Evolutionary conservation across 1,140 invertebrate genomes (phyloP), one percentile per base, ranked within the genome.

Genomic region (Brachionus manjavacas): DNA sequence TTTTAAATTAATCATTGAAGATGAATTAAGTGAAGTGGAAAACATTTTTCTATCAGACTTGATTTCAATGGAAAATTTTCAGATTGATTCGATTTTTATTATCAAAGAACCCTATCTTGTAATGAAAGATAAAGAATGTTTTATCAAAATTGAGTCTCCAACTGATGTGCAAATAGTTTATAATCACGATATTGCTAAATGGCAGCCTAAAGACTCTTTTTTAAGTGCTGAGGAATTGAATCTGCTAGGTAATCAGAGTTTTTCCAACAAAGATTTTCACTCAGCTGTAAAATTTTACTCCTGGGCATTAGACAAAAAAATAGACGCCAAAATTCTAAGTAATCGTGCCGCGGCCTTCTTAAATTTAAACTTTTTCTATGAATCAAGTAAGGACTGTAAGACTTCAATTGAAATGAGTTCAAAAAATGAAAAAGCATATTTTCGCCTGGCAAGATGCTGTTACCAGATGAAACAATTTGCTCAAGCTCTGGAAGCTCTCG

Each of bases 41-140:
- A 76, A 76, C 8, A 4, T 76, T 46, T 68, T 68, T 31, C 12
- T 68, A 12, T 39, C 28, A n/a, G n/a, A 72, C 9, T 72, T 72
- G 41, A 68, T 31, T 35, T 23, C 23, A 12, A 68, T 68, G 20
- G 12, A 23, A 12, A 68, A 68, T 68, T 68, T 28, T 68, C n/a
- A 11, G 9, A 7, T 14, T 68, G 35, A 68, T 68, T 68, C 20
- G 1, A 20, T 68, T 35, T 68, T 25, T 68, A 76, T 76, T 25
- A 49, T 76, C n/a, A 76, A 76, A 76, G 72, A 76, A 49, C 72
- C 72, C n/a, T 25, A 46, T 76, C 16, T 49, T 23, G 25, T 46
- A 46, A 23, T 46, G 12, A 46, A 12, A 46, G 43, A 76, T 76
- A 8, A 8, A 16, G 39, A 46, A 11, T 46, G n/a, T 46, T 76